Base-by-base conservation (phyloP, 2,113 vertebrate genomes). In the Callipepla squamata region DNA sequence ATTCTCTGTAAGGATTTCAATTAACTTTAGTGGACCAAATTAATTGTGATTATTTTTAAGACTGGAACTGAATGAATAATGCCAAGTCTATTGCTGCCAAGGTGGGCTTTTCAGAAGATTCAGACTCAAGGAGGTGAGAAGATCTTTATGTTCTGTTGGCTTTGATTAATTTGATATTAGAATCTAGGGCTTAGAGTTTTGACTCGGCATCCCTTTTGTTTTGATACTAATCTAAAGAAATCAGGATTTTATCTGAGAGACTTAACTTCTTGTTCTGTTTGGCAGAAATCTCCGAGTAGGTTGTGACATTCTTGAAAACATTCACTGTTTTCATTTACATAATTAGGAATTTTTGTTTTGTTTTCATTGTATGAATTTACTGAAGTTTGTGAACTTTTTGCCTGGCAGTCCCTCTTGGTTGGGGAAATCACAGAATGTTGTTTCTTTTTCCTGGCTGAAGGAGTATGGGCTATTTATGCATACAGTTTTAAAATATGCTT, bases 101-200 rank as follows among this genome's bases (percentile, higher is more conserved):
- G 68, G 87, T 94, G 93, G 65, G 65, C 81, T 94, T 94, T 83
- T 68, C 82, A 84, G 89, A 89, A 94, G 90, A 92, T 75, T 88
- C 87, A 95, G 30, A 90, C 82, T 82, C 80, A 48, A 91, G 91
- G 66, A 96, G 93, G 95, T 92, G 91, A 96, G 94, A 88, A 80
- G 89, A 87, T 69, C 75, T 93, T 94, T 94, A 34, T 78, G 47
- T 94, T 95, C 79, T 70, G 38, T 85, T 50, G 40, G 44, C 57
- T 94, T n/a, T 88, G 38, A 74, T 88, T 72, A 90, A 51, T 86
- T 84, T 91, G 55, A 45, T 84, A 7, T 4, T 78, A 42, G 22
- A 75, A 78, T 78, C 47, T 50, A 36, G 19, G 53, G 26, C 36
- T 86, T 90, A 62, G 76, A 68, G 44, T 61, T 91, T 83, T 68